Base-by-base conservation (phyloP, 2,797 vertebrate species). In the Diceros bicornis region DNA sequence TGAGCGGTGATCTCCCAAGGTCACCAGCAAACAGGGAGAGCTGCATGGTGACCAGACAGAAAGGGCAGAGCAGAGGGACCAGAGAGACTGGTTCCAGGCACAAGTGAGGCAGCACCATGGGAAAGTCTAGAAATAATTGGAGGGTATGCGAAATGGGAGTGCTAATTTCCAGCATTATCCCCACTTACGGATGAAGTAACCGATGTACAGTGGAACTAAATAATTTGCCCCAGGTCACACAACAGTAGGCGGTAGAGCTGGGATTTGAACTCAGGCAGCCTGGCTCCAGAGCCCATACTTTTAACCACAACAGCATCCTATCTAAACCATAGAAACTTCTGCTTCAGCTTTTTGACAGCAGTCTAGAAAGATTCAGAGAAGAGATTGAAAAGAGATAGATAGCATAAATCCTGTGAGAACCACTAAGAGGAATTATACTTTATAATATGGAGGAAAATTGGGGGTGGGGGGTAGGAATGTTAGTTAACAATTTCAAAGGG, bases 81-180 rank as follows among this genome's bases (percentile, higher is more conserved):
- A 55, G 21, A 83, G 34, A 79, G 14, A 69, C 68, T 61, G 74
- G 17, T 78, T 82, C n/a, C 47, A 89, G 88, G 50, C 27, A 44
- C 14, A 25, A 21, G 50, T 47, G 62, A 85, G 41, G 34, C 20
- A 50, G 59, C n/a, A 83, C 41, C 29, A 52, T 32, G 23, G 66
- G n/a, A 41, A 91, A 87, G 21, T 72, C 27, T 66, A 91, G 71
- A 96, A 94, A 91, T 34, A 86, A 50, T 17, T 77, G 68, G 59
- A 50, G 62, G 29, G 6, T 21, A 13, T 89, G 72, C 41, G 68
- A 82, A 93, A 64, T 77, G n/a, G 29, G 20, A 13, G 71, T 32
- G 32, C 34, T 78, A 47, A 78, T 86, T 84, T n/a, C 69, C 12
- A 83, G 61, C n/a, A 61, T 64, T 64, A 72, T 18, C 5, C 29